Evolutionary conservation across 2,888 invertebrate species (phyloP), one percentile per base, ranked within the genome.

Genomic region (Euzophera pinguis): DNA sequence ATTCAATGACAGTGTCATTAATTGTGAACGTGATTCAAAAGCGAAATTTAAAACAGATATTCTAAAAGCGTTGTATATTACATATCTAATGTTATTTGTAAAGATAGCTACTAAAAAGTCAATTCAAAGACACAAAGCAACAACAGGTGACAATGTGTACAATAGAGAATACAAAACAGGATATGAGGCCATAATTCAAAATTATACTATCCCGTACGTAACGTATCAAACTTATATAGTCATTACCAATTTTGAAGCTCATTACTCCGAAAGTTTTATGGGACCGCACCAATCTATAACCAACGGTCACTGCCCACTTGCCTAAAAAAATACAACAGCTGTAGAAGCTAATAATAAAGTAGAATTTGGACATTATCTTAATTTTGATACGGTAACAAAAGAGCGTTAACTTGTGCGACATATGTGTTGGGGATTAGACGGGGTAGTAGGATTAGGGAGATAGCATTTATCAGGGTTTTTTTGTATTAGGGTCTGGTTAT

Each of bases 341-440:
- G 78, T 73, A 71, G 64, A 66, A 69, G 75, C 78, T 80, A 78
- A 80, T 80, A 85, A 82, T 82, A 80, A 78, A 81, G 78, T 81
- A 76, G 81, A 77, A 81, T 80, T 82, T 81, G 77, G 75, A 76
- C 82, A 89, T 88, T 89, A 90, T 89, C 89, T 88, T 84, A 88
- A 88, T 88, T 85, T 81, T 83, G 84, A 87, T 85, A 87, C 80
- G 84, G 78, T 75, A 78, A 89, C 87, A 86, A 86, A 87, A 85
- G 75, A 82, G 83, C 85, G 85, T 84, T 78, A 84, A 82, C 77
- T 76, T 64, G 51, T 64, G 76, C 79, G 77, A 85, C 85, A 89
- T 85, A 78, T 87, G 87, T 71, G 78, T 71, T 63, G 61, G 68
- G 67, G 68, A 63, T 56, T 59, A 60, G 61, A 67, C 69, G 74